Evolutionary conservation across 2,797 vertebrate species (phyloP).

Genomic region (Graptemys geographica): DNA sequence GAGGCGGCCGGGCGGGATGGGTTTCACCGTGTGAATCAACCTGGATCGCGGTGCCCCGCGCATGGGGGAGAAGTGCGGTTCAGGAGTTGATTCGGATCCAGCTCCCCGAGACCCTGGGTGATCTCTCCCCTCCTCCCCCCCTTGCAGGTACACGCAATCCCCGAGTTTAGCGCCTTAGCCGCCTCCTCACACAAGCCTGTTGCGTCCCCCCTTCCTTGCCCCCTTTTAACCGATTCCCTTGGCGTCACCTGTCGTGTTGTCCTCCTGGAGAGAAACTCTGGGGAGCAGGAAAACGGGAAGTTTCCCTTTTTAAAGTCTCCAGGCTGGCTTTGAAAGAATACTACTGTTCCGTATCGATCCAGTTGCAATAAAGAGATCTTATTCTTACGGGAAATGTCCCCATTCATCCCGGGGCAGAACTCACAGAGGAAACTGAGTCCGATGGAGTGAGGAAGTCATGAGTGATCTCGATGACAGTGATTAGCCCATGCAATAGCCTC

Average conservation of each 20-base stretch:
- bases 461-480: rapidly evolving
- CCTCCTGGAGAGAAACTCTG: not conserved
- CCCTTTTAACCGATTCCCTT: rapidly evolving
- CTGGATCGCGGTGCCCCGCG: too few species aligned
- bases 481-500: not conserved
- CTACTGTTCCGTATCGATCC: rapidly evolving
- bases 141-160: too few species aligned
- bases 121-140: too few species aligned
- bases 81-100: too few species aligned
- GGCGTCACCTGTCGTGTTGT: rapidly evolving
- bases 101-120: too few species aligned
- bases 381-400: not conserved
- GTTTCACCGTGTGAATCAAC: too few species aligned
- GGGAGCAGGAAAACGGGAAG: not conserved
- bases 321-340: rapidly evolving
- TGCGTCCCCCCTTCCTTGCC: not conserved
- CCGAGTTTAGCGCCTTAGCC: not conserved
- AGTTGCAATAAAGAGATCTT: rapidly evolving
- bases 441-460: rapidly evolving
- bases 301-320: not conserved
- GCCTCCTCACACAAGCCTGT: not conserved
- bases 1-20: too few species aligned
- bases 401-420: not conserved
- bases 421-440: not conserved
- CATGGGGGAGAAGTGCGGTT: too few species aligned